Evolutionary conservation across 2,113 vertebrate species (phyloP), one percentile per base, ranked within the genome.

Genomic region (Pogona vitticeps): DNA sequence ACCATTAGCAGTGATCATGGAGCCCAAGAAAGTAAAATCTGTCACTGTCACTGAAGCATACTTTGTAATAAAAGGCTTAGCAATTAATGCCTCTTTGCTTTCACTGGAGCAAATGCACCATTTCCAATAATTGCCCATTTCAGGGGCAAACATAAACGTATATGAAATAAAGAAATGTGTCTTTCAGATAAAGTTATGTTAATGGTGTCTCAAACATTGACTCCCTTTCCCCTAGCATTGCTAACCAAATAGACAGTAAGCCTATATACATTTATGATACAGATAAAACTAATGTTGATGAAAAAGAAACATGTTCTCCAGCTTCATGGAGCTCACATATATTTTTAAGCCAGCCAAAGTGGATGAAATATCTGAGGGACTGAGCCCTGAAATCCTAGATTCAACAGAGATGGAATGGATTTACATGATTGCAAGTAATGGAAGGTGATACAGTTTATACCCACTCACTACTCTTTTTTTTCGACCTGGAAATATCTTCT

Each of bases 351-450:
- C n/a, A 67, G 9, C 70, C 58, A 36, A 56, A 71, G 46, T 23
- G 15, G 83, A 89, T 79, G 36, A 85, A 36, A 65, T 70, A 82
- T 7, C 63, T 17, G 12, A 83, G 20, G 6, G 36, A 65, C 26
- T 81, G 77, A 80, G 65, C 76, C 6, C 52, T 0, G 89, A 58
- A 90, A 84, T 75, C 46, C 56, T 2, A 76, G 71, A n/a, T 84
- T 85, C 42, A 0, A 7, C 1, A 15, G n/a, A 12, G 84, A 82
- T 82, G 72, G 52, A 1, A 79, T 21, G 13, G 23, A 56, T 88
- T 8, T 72, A 38, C 76, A 80, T 88, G 76, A 88, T 88, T 83
- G 20, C 80, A 91, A 38, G 67, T 83, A 83, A 88, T 83, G 73
- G 83, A 83, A 89, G 10, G 17, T 76, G 2, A 78, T 90, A 67